phyloP scores from a whole-genome alignment of 2,888 invertebrate species.

The Strigamia crassipes region DNA sequence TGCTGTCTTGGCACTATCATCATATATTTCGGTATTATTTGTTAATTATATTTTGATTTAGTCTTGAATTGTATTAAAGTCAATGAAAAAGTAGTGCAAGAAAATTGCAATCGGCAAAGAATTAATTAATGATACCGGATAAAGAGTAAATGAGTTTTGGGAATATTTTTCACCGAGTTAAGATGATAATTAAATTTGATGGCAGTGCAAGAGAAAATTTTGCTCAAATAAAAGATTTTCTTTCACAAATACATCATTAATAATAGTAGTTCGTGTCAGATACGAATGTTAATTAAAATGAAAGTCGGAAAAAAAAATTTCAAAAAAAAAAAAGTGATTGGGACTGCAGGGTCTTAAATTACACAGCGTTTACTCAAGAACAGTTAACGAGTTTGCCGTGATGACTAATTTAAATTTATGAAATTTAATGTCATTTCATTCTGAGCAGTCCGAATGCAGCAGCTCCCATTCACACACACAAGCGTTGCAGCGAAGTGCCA shows the following conservation, averaged over 20 bases:
- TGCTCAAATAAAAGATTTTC: slow-evolving; percentile 11
- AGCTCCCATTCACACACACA: too few relatives aligned
- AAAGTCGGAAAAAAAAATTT: background rate
- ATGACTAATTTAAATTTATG: background rate
- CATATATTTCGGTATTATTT: too few relatives aligned
- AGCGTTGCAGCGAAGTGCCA: too few relatives aligned
- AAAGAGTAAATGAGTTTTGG: background rate
- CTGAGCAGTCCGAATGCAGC: too few relatives aligned
- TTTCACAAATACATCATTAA: slow-evolving; percentile 13
- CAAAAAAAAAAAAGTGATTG: background rate
- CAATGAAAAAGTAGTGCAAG: background rate
- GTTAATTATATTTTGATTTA: too few relatives aligned
- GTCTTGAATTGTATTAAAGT: too few relatives aligned
- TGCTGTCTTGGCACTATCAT: too few relatives aligned
- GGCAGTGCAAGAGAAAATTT: background rate
- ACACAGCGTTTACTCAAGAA: background rate
- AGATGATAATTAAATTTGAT: slow-evolving; percentile 18
- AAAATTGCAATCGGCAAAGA: background rate
- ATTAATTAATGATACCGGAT: background rate
- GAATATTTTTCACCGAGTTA: background rate
- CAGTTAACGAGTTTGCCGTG: background rate
- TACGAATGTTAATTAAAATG: background rate
- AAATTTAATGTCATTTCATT: background rate
- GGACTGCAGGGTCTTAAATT: background rate
- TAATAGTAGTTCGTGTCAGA: background rate